These are phyloP conservation scores for Strix aluco DNA, from an alignment of 2,113 vertebrate species.

Conservation along the genomic window DNA sequence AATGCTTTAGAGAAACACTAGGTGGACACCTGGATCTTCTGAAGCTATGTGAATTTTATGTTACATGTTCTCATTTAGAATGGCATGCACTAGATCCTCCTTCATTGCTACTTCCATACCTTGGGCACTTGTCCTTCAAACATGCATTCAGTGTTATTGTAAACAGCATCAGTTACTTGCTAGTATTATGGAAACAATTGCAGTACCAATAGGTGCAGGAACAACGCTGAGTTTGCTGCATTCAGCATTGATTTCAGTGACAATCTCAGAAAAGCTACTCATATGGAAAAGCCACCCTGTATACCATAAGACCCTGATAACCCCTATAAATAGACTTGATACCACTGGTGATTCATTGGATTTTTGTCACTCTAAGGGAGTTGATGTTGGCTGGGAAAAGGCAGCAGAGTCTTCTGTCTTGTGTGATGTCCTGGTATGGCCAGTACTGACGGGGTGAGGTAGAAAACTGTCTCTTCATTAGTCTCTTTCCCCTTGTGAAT, in stretches of 20 bases:
- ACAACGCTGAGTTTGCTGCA: background rate
- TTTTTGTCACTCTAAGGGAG: background rate
- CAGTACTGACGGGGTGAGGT: background rate
- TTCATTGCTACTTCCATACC: background rate
- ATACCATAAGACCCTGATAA: background rate
- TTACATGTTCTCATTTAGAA: background rate
- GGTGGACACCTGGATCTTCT: slow-evolving; percentile 50
- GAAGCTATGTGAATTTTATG: background rate
- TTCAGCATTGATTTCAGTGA: background rate
- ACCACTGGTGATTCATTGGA: background rate
- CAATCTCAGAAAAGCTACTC: background rate
- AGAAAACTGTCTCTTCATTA: background rate
- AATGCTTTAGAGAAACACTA: slow-evolving; percentile 32
- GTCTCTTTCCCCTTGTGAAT: background rate
- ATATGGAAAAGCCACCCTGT: background rate
- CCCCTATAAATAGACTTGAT: background rate
- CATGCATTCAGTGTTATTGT: background rate
- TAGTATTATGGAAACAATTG: background rate
- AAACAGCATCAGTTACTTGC: background rate
- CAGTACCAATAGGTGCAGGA: background rate
- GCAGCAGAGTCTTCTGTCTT: background rate
- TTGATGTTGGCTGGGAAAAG: background rate
- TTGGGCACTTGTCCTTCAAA: background rate
- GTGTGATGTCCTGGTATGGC: background rate
- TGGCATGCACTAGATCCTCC: background rate